Conservation (phyloP, 2,797 vertebrate genomes). For the Brachyrhaphis roseni region DNA sequence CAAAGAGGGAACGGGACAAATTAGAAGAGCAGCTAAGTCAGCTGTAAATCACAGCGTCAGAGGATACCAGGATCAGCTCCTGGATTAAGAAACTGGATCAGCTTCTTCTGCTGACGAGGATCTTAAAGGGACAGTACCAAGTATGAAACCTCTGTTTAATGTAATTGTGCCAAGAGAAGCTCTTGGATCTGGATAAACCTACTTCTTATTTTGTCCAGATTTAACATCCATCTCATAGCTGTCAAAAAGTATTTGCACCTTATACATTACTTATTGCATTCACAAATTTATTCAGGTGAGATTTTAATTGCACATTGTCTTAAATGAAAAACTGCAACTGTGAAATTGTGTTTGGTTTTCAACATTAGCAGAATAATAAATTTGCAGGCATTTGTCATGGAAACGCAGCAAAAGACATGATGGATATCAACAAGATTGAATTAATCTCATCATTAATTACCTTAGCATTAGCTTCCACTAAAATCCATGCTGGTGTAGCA, state of each 20-base stretch:
- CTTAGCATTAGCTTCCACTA: too few species aligned
- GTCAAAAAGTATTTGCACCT: neutral
- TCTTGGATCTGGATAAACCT: neutral
- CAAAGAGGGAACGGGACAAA: conserved; percentile 25
- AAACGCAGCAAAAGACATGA: too few species aligned
- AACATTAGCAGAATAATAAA: too few species aligned
- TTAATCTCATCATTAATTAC: too few species aligned
- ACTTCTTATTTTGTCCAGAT: neutral
- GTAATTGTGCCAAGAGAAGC: neutral
- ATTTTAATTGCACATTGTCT: too few species aligned
- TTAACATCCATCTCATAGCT: neutral
- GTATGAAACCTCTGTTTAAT: neutral
- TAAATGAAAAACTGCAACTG: too few species aligned
- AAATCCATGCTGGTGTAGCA: too few species aligned
- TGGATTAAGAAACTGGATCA: conserved; percentile 71
- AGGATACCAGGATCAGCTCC: conserved; percentile 36
- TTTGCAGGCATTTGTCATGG: too few species aligned
- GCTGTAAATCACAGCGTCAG: conserved; percentile 31
- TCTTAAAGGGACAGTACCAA: conserved; percentile 59
- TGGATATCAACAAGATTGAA: too few species aligned
- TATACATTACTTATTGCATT: too few species aligned
- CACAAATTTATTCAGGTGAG: too few species aligned
- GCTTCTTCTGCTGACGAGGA: conserved; percentile 55
- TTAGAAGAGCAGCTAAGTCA: conserved; percentile 39
- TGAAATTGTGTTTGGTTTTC: too few species aligned